Conservation (phyloP, 2,113 vertebrate species). For the Varanus salvator region DNA sequence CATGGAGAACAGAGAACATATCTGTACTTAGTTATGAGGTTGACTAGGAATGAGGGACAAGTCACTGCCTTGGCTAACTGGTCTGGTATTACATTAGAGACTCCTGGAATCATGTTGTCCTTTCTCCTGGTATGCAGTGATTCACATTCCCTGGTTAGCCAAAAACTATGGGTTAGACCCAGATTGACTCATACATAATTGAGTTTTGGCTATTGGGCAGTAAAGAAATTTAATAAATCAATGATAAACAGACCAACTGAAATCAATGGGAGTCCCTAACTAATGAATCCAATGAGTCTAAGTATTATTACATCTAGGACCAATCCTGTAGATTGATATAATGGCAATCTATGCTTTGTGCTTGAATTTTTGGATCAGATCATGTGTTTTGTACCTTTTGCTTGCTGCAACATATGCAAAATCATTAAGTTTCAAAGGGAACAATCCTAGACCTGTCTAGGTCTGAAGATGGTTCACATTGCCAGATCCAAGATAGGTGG, state of each 20-base stretch:
- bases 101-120: background rate
- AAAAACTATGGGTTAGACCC: background rate
- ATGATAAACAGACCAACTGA: too few species aligned
- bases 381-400: constrained; percentile 2
- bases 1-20: background rate
- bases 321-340: background rate
- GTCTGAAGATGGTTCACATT: too few species aligned
- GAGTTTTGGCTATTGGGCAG: too few species aligned
- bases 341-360: background rate
- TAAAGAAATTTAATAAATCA: too few species aligned
- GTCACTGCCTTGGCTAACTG: background rate
- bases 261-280: too few species aligned
- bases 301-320: too few species aligned
- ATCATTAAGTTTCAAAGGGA: background rate
- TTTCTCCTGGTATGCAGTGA: background rate
- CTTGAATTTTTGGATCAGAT: background rate
- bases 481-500: too few species aligned
- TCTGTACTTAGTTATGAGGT: background rate
- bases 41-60: background rate
- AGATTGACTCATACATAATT: too few species aligned
- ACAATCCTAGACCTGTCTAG: too few species aligned
- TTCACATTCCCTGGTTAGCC: background rate
- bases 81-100: background rate
- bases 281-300: too few species aligned
- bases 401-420: constrained; percentile 20